Evolutionary conservation across 2,888 invertebrate species (phyloP).

Genomic region (Lepidocyrtoides sp.): DNA sequence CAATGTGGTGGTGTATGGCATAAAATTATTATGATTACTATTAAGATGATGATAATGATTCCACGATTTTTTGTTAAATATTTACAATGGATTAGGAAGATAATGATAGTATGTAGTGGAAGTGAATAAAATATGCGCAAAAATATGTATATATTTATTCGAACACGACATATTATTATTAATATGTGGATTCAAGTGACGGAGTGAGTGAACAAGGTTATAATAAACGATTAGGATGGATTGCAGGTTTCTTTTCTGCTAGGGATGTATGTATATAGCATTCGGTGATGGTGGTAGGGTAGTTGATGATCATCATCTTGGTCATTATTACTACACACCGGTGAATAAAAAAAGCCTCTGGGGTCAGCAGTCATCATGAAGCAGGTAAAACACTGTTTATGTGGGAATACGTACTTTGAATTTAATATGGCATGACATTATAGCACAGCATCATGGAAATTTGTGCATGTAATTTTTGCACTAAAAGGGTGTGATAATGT

Average conservation of each 20-base stretch:
- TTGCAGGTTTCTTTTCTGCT: slow-evolving; percentile 53
- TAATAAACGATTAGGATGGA: slow-evolving; percentile 55
- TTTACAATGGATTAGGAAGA: slow-evolving; percentile 53
- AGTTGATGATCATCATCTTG: neutral
- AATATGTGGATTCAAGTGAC: slow-evolving; percentile 57
- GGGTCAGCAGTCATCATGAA: slow-evolving; percentile 46
- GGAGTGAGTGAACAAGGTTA: slow-evolving; percentile 60
- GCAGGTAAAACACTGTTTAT: too few species aligned
- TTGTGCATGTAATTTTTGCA: slow-evolving; percentile 76
- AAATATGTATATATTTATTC: neutral
- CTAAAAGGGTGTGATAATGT: slow-evolving; percentile 81
- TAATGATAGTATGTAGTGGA: slow-evolving; percentile 28
- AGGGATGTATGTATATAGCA: neutral
- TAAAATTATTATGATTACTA: slow-evolving; percentile 72
- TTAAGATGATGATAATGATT: slow-evolving; percentile 75
- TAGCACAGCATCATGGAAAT: slow-evolving; percentile 54
- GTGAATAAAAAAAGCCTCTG: slow-evolving; percentile 63
- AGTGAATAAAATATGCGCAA: slow-evolving; percentile 48
- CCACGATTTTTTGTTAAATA: slow-evolving; percentile 76
- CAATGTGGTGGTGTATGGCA: slow-evolving; percentile 39
- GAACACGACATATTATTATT: slow-evolving; percentile 32
- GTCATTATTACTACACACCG: slow-evolving; percentile 42
- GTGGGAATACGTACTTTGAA: neutral
- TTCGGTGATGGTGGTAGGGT: slow-evolving; percentile 12
- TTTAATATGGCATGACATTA: slow-evolving; percentile 1